phyloP scores from a whole-genome alignment of 2,113 vertebrate genomes.

The Ondatra zibethicus region DNA sequence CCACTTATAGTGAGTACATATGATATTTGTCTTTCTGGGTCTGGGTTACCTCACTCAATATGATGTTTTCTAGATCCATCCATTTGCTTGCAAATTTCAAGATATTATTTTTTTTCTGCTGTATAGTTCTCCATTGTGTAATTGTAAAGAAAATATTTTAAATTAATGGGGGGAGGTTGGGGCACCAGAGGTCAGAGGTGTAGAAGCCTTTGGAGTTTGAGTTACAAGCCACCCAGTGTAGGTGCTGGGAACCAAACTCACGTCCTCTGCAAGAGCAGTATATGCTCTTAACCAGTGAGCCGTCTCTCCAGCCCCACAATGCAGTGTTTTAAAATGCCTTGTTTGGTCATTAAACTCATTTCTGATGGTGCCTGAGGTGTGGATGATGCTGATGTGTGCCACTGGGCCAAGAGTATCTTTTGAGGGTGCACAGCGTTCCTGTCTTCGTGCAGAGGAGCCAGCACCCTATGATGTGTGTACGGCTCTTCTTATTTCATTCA shows the following conservation, averaged over 20 bases:
- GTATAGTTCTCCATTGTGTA: too few species aligned
- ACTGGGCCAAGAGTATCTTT: background rate
- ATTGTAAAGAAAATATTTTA: background rate
- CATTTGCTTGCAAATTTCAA: too few species aligned
- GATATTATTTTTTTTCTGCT: too few species aligned
- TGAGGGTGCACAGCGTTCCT: fast-evolving
- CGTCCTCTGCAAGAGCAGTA: background rate
- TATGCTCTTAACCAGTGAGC: background rate
- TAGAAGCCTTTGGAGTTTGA: background rate
- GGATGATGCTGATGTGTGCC: background rate
- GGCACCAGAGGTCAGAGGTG: background rate
- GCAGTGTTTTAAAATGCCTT: background rate
- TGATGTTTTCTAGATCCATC: too few species aligned
- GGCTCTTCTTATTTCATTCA: background rate
- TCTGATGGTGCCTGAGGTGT: background rate
- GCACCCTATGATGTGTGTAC: background rate
- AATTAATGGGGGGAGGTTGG: too few species aligned
- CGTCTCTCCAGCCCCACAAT: background rate
- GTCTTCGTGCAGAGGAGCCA: too few species aligned
- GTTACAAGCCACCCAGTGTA: background rate
- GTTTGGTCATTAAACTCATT: background rate
- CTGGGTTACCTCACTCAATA: too few species aligned
- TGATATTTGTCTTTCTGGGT: too few species aligned
- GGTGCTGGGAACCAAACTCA: too few species aligned
- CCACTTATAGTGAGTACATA: too few species aligned